Conservation (phyloP, 2,888 invertebrate genomes). For the Dendrolimus pini region DNA sequence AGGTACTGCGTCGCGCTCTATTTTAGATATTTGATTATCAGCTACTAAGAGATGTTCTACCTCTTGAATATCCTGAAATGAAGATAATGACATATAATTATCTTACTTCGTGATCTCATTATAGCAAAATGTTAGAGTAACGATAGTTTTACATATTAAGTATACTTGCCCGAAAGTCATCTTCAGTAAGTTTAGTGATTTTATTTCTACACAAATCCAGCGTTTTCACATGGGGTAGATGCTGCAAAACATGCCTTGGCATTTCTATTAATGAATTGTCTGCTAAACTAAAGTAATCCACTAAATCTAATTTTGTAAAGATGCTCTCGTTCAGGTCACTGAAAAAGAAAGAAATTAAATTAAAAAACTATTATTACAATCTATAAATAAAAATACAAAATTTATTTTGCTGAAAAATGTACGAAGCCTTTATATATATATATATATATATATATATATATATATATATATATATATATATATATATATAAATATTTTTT, state of each 20-base stretch:
- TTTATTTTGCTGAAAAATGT: too few species aligned
- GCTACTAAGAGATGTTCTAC: constrained; percentile 83
- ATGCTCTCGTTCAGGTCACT: constrained; percentile 84
- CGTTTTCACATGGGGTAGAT: constrained; percentile 86
- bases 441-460: too few species aligned
- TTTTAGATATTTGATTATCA: constrained; percentile 84
- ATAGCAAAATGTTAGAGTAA: too few species aligned
- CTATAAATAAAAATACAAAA: too few species aligned
- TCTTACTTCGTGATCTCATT: not conserved
- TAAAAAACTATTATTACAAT: not conserved
- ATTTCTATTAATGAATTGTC: constrained; percentile 86
- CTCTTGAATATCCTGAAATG: constrained; percentile 64
- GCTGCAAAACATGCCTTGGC: constrained; percentile 84
- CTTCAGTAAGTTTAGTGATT: constrained; percentile 83
- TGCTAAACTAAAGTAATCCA: constrained; percentile 86
- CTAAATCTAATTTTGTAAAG: constrained; percentile 84
- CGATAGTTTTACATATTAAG: too few species aligned
- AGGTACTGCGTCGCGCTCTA: constrained; percentile 85
- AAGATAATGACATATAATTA: not conserved
- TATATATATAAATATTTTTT: too few species aligned
- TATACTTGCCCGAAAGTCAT: constrained; percentile 83
- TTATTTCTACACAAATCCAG: constrained; percentile 89
- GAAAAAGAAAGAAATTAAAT: constrained; percentile 26
- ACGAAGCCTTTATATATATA: too few species aligned
- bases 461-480: too few species aligned